phyloP scores from a whole-genome alignment of 1,140 invertebrate genomes.

The Drosophila obscura region DNA sequence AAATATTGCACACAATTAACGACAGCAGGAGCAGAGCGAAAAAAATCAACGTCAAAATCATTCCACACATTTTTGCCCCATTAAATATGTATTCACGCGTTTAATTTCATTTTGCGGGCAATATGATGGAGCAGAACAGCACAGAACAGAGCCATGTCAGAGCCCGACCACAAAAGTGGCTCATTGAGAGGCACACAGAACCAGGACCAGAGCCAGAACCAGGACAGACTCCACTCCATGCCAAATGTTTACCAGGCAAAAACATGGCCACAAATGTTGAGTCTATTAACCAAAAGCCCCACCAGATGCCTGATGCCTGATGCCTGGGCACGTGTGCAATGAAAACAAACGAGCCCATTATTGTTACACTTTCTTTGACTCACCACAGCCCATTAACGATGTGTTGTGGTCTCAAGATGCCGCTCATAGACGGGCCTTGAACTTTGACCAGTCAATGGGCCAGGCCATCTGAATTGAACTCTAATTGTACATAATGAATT shows the following conservation, averaged over 20 bases:
- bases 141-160: constrained; percentile 17
- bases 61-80: constrained; percentile 42
- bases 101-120: constrained; percentile 47
- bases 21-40: neutral
- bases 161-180: constrained; percentile 27
- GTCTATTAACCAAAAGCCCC: constrained; percentile 64
- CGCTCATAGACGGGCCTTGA: constrained; percentile 48
- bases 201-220: constrained; percentile 17
- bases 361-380: constrained; percentile 56
- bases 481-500: constrained; percentile 75
- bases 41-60: constrained; percentile 27
- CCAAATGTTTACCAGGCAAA: constrained; percentile 50
- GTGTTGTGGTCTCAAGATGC: constrained; percentile 53
- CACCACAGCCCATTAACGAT: constrained; percentile 57
- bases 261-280: constrained; percentile 62
- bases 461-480: constrained; percentile 61
- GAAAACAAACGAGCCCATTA: constrained; percentile 75
- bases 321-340: constrained; percentile 57
- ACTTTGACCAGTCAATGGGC: constrained; percentile 25
- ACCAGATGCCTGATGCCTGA: neutral
- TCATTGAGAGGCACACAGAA: constrained; percentile 6
- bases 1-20: constrained; percentile 28
- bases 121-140: neutral
- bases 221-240: constrained; percentile 16
- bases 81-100: constrained; percentile 45